A percentile compares a stretch with the other conserved stretches of the same genome.
phyloP scores from a whole-genome alignment of 2,797 vertebrate genomes.

The Australoheros facetus region DNA sequence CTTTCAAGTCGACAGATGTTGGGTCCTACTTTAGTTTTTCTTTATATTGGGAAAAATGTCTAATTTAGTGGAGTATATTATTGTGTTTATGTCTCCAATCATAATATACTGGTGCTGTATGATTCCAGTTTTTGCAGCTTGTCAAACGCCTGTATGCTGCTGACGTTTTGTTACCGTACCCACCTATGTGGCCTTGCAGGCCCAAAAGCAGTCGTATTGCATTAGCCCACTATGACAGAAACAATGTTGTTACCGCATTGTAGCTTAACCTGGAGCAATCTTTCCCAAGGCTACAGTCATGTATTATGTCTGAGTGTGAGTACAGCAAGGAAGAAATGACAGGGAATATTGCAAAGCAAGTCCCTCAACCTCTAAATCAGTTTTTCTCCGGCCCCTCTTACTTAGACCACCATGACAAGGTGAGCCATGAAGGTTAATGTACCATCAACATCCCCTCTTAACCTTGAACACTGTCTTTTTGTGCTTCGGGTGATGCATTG shows the following conservation, averaged over 20 bases:
- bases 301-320: slow-evolving; percentile 41
- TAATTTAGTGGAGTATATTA: background rate
- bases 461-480: slow-evolving; percentile 46
- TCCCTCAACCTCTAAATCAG: slow-evolving; percentile 44
- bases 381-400: slow-evolving; percentile 1
- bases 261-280: slow-evolving; percentile 42
- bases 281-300: slow-evolving; percentile 39
- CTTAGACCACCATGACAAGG: slow-evolving; percentile 43
- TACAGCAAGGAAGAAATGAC: background rate
- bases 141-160: slow-evolving; percentile 34
- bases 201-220: slow-evolving; percentile 28
- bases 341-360: background rate
- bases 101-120: slow-evolving; percentile 23
- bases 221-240: slow-evolving; percentile 38
- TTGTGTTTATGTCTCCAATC: background rate
- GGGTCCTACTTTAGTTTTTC: background rate
- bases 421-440: slow-evolving; percentile 65
- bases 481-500: slow-evolving; percentile 2
- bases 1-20: background rate
- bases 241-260: background rate
- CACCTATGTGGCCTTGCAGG: slow-evolving; percentile 52
- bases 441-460: slow-evolving; percentile 60
- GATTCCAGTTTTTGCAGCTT: slow-evolving; percentile 55
- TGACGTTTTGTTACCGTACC: slow-evolving; percentile 54
- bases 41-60: too few species aligned